Percentiles rank a stretch among this genome's conserved stretches.
Conservation (phyloP, 2,113 vertebrate species). For the Clarias magur region DNA sequence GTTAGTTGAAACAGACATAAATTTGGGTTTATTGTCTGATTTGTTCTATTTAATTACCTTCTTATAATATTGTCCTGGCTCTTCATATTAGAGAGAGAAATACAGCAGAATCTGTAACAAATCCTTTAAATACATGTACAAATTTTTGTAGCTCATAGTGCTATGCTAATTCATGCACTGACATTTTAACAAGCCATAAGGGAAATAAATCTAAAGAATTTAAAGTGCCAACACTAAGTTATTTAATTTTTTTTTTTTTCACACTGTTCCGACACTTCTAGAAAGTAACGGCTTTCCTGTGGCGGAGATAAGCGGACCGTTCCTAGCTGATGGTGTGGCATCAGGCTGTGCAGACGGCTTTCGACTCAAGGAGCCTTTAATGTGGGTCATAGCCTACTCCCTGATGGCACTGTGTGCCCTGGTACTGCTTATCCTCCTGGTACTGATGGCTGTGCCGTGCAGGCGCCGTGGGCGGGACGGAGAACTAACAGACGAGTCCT, state of each 20-base stretch:
- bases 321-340: conserved; percentile 79
- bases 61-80: background rate
- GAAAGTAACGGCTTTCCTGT: conserved; percentile 74
- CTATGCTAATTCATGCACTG: background rate
- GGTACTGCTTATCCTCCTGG: conserved; percentile 79
- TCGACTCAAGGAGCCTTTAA: conserved; percentile 73
- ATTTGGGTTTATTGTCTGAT: no score
- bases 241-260: background rate
- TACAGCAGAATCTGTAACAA: background rate
- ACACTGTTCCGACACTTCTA: conserved; percentile 50
- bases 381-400: conserved; percentile 89
- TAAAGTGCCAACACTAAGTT: background rate
- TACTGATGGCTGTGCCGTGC: conserved; percentile 81
- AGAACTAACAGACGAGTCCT: conserved; percentile 90
- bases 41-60: background rate
- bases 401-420: conserved; percentile 86
- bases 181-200: background rate
- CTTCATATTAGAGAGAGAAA: background rate
- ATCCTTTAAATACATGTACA: background rate
- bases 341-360: conserved; percentile 76
- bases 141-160: background rate
- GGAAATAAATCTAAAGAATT: background rate
- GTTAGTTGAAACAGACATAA: background rate
- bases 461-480: conserved; percentile 64
- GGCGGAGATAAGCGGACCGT: conserved; percentile 91